phyloP scores from a whole-genome alignment of 2,888 invertebrate genomes.

The Kryphioiulus occultus region DNA sequence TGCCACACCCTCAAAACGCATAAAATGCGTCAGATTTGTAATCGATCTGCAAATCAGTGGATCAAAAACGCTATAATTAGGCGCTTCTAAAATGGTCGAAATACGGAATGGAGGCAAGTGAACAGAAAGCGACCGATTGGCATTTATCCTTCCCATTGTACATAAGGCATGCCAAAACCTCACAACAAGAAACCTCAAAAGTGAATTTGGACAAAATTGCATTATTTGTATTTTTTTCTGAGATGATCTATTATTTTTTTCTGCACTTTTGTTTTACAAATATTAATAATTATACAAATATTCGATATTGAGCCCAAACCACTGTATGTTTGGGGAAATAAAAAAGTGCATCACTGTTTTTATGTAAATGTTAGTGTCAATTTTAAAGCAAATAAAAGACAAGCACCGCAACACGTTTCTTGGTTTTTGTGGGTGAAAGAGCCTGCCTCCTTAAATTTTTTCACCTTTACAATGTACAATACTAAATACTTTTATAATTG shows the following conservation, averaged over 20 bases:
- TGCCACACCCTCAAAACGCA: no score
- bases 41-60: no score
- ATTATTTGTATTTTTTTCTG: no score
- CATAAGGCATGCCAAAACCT: not conserved
- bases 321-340: not conserved
- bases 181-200: conserved; percentile 19
- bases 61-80: no score
- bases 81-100: no score
- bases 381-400: conserved; percentile 18
- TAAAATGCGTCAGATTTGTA: no score
- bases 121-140: no score
- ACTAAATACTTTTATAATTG: not conserved
- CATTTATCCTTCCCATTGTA: not conserved
- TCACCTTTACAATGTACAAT: not conserved
- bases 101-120: no score
- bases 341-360: not conserved
- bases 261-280: not conserved
- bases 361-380: not conserved
- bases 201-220: not conserved
- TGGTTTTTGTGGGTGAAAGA: not conserved
- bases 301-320: not conserved
- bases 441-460: no score
- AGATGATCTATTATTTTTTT: not conserved
- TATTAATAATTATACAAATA: not conserved
- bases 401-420: not conserved